Conservation (phyloP, 2,888 invertebrate species). For the Drosophila helvetica region DNA sequence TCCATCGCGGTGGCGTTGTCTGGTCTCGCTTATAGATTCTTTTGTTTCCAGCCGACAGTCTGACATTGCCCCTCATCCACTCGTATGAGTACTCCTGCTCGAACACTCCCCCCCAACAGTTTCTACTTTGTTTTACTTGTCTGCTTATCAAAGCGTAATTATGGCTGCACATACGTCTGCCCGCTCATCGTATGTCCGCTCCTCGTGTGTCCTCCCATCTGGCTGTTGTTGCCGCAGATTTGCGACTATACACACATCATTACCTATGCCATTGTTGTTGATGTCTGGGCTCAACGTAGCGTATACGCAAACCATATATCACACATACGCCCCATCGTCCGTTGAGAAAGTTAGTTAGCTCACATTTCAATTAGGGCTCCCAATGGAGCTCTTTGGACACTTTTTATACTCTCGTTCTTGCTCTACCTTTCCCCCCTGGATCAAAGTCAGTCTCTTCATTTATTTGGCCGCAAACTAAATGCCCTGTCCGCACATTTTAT, state of each 20-base stretch:
- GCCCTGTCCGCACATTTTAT: slow-evolving; percentile 38
- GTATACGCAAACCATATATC: slow-evolving; percentile 29
- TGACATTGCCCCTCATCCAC: slow-evolving; percentile 52
- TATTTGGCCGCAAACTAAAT: slow-evolving; percentile 63
- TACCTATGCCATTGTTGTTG: slow-evolving; percentile 64
- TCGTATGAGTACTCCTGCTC: neutral
- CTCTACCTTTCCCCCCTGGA: slow-evolving; percentile 6
- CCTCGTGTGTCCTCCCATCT: neutral
- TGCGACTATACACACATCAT: slow-evolving; percentile 53
- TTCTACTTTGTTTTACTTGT: slow-evolving; percentile 61
- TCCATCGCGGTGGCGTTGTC: slow-evolving; percentile 36
- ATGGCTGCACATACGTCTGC: slow-evolving; percentile 55
- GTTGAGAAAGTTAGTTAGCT: slow-evolving; percentile 51
- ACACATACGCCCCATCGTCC: slow-evolving; percentile 46
- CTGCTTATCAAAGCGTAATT: slow-evolving; percentile 78
- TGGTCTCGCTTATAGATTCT: slow-evolving; percentile 64
- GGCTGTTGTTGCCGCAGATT: slow-evolving; percentile 38
- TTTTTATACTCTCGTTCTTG: slow-evolving; percentile 60
- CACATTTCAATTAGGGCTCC: slow-evolving; percentile 61
- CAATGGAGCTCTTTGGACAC: slow-evolving; percentile 42
- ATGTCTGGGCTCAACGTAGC: slow-evolving; percentile 33
- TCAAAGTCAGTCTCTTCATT: slow-evolving; percentile 50
- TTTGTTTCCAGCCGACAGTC: slow-evolving; percentile 66
- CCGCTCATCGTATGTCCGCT: neutral
- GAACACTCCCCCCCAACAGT: neutral